These are phyloP conservation scores for Agonopterix arenella DNA, from an alignment of 2,888 invertebrate genomes.

Conservation along the genomic window DNA sequence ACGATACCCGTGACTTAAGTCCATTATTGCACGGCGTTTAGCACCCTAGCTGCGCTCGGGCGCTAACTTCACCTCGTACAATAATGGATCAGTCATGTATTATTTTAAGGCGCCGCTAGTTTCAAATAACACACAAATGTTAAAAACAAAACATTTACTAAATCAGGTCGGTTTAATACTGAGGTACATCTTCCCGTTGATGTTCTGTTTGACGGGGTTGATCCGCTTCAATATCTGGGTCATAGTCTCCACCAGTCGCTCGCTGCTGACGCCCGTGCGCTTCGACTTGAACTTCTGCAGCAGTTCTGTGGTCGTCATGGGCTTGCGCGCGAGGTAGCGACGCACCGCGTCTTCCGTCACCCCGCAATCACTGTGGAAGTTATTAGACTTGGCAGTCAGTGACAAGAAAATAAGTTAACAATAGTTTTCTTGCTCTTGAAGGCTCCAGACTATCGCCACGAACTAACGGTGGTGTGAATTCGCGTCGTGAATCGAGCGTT, in stretches of 20 bases:
- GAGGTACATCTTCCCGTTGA: constrained; percentile 96
- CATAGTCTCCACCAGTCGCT: constrained; percentile 94
- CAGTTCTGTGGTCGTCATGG: constrained; percentile 97
- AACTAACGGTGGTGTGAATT: too few species aligned
- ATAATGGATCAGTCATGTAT: background rate
- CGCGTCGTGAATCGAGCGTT: too few species aligned
- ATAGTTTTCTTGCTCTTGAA: too few species aligned
- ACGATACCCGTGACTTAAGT: too few species aligned
- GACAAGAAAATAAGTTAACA: too few species aligned
- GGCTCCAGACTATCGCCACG: too few species aligned
- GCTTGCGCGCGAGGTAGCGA: constrained; percentile 95
- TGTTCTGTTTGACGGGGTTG: constrained; percentile 93
- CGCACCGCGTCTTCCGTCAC: constrained; percentile 97
- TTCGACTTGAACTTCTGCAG: constrained; percentile 97
- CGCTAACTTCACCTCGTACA: too few species aligned
- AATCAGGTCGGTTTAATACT: constrained; percentile 83
- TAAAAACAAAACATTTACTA: background rate
- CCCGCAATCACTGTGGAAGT: constrained; percentile 83
- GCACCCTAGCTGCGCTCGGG: too few species aligned
- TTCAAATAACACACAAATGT: background rate
- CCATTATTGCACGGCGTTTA: too few species aligned
- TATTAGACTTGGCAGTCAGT: too few species aligned
- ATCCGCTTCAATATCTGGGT: constrained; percentile 96
- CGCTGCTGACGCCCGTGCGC: constrained; percentile 92
- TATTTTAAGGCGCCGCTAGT: background rate